Base-by-base conservation (phyloP, 2,113 vertebrate species). In the Edolisoma coerulescens region DNA sequence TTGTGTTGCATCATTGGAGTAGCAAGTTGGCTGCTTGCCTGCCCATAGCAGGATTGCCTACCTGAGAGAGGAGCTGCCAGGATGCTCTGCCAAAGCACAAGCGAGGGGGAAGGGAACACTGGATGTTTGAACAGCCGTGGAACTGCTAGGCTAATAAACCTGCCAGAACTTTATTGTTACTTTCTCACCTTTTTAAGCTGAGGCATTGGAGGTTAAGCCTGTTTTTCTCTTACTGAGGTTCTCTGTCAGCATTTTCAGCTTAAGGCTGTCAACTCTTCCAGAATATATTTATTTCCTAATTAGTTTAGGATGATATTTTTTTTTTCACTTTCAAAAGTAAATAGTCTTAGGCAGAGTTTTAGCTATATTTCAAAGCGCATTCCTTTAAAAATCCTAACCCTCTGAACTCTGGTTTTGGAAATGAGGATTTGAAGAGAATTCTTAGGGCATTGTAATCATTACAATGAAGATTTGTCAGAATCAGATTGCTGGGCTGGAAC, bases 81-180 rank as follows among this genome's bases (percentile, higher is more conserved):
- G 35, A 9, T 11, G 27, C 59, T 53, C 52, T 54, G 84, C 80
- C 79, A 68, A 61, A 79, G 47, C 71, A 5, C 59, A 53, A 39
- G 42, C 84, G n/a, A 79, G 21, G 63, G 35, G 44, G 26, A 74
- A 65, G n/a, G 27, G 28, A 56, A 60, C 64, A 28, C 18, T 21
- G 63, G 6, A 18, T 12, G 18, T 12, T 37, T 44, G 60, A 41
- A 33, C 27, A 59, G 54, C 63, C 0, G 0, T 23, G 13, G 49
- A 53, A 49, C 69, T 78, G 41, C 81, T 69, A 69, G 50, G 44
- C 30, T 49, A 47, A 50, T 30, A 54, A 78, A 77, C 35, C 33
- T 78, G 18, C 33, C 71, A 54, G 41, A 39, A 42, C 2, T 53
- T 74, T 42, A 24, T 15, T 53, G 35, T 53, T 61, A 11, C 32